Base-by-base conservation (phyloP, 2,888 invertebrate species). In the Ptychoptera contaminata region DNA sequence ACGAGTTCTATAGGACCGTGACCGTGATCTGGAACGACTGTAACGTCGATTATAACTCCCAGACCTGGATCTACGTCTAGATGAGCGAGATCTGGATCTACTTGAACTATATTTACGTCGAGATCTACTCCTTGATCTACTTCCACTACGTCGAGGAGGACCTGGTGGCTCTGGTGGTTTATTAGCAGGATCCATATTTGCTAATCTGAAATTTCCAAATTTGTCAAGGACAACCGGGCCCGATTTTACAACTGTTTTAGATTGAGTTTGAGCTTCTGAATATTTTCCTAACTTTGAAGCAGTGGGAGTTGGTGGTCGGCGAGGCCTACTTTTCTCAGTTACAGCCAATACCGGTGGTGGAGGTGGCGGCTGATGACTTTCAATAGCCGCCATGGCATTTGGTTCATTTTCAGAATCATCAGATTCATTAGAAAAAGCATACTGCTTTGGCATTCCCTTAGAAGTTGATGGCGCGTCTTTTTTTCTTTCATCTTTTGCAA, bases 191-290 rank as follows among this genome's bases (percentile, higher is more conserved):
- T 72, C 69, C 41, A 74, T 74, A 45, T 71, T 67, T 36, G 76
- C 77, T 51, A 80, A 61, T 1, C 80, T 73, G 67, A 81, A 74
- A 51, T 79, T 76, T 1, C 81, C 81, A 57, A 82, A 80, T 62
- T 81, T 81, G 61, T 82, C 81, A 50, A 81, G 63, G 14, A 80
- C 79, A 45, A 79, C 74, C 61, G 77, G 58, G 56, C 74, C 73
- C 58, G 65, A 43, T 30, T 50, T 43, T 30, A 49, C 46, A 34
- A 48, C 42, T 16, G 44, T 46, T 16, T 49, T 51, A 29, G 50
- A 48, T 34, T 60, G 59, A 14, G 61, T 59, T 48, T 60, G 58
- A 16, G 50, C 40, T 12, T 46, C 40, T n/a, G 47, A 16, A 5
- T 39, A 36, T 12, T 54, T 51, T 56, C 3, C 23, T 23, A 23